phyloP scores from a whole-genome alignment of 2,113 vertebrate species.

The Zosterops pallidus region DNA sequence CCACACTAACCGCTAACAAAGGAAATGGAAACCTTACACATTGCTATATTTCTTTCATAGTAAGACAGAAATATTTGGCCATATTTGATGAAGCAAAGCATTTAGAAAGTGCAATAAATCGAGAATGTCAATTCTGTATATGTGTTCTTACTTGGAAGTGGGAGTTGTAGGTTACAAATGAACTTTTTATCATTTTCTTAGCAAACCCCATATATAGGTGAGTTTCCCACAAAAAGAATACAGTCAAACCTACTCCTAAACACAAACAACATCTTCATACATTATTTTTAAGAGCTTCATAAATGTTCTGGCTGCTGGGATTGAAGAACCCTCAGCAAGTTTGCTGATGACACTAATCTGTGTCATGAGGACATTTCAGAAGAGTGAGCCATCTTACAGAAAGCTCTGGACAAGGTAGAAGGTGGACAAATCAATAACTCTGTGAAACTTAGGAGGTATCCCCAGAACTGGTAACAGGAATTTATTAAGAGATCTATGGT shows the following conservation, averaged over 20 bases:
- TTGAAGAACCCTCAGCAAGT: not conserved
- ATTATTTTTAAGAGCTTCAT: not conserved
- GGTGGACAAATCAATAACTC: not conserved
- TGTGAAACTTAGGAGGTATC: not conserved
- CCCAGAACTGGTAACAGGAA: not conserved
- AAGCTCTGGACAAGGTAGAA: not conserved
- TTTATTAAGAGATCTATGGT: not conserved
- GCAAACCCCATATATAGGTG: not conserved
- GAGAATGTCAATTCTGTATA: not conserved
- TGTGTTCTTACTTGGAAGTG: not conserved
- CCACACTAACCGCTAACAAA: not conserved
- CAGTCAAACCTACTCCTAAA: not conserved
- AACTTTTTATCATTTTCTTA: not conserved
- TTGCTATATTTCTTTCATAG: not conserved
- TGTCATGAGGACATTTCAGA: fast-evolving
- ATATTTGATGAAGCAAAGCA: not conserved
- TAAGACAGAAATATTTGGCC: not conserved
- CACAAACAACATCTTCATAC: not conserved
- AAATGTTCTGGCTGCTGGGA: not conserved
- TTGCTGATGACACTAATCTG: not conserved
- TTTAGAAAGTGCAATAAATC: not conserved
- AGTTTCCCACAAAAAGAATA: not conserved
- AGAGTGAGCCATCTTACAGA: not conserved
- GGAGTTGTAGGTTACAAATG: not conserved
- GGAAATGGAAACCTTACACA: not conserved